Evolutionary conservation across 2,888 invertebrate genomes (phyloP), one percentile per base, ranked within the genome.

Genomic region (Drosophila siamana): DNA sequence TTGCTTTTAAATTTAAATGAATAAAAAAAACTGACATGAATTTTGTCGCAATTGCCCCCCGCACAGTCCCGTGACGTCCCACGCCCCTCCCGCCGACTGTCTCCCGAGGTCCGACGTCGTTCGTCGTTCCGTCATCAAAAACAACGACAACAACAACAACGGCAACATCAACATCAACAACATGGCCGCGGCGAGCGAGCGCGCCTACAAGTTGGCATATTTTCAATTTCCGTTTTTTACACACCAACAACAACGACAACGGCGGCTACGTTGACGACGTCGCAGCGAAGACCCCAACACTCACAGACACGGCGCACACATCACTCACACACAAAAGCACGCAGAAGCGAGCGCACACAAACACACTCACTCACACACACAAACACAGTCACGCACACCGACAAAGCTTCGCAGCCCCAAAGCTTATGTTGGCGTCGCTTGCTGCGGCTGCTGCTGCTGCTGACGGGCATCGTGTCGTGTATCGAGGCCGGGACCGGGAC

Each of bases 131-230:
- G 54, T 54, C 54, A 54, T 54, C 55, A 33, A 44, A 43, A 55
- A 30, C 28, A 33, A 33, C 33, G 11, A n/a, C 30, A 33, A 5
- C 4, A 33, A n/a, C 55, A 44, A 48, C 60, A 30, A 41, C 67
- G 59, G 41, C 64, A 60, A 48, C 64, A 24, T 33, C 57, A 51
- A 33, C 55, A 59, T 52, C 65, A 59, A 30, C 77, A 79, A 56
- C 67, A 74, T 59, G 69, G 72, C 60, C 61, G 77, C 62, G 59
- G 46, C 77, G 55, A 79, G 61, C 77, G 77, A 78, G 76, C 87
- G 91, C 90, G 91, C 91, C 90, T 90, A 90, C 90, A 90, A 90
- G 89, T 90, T 90, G 89, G 91, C 90, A 91, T 90, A 90, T 90
- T 91, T 90, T 90, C 89, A 90, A 89, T 90, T 91, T 90, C 90